phyloP scores from a whole-genome alignment of 2,113 vertebrate species.

The Pedionomus torquatus region DNA sequence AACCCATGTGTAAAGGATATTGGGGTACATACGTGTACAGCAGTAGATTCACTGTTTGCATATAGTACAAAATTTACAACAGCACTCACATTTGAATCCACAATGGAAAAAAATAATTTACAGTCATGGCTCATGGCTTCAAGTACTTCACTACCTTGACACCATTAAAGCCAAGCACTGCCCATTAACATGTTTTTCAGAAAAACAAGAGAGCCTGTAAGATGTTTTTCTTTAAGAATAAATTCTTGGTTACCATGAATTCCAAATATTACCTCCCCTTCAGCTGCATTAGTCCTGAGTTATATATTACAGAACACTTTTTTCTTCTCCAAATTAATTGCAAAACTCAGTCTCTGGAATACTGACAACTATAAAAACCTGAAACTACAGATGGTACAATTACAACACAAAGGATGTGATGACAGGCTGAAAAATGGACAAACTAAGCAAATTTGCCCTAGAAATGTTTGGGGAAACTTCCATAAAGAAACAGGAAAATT shows the following conservation, averaged over 20 bases:
- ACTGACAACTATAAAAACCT: neutral
- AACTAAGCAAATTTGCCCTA: neutral
- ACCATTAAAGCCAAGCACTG: neutral
- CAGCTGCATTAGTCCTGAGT: neutral
- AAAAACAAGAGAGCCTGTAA: neutral
- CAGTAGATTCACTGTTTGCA: neutral
- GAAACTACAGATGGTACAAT: neutral
- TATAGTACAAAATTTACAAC: neutral
- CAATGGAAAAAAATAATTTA: neutral
- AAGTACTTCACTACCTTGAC: neutral
- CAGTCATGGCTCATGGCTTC: neutral
- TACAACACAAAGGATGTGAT: neutral
- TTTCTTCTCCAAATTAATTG: neutral
- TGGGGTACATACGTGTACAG: neutral
- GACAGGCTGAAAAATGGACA: slow-evolving; percentile 2
- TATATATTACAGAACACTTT: neutral
- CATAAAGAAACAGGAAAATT: neutral
- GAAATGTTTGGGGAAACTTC: neutral
- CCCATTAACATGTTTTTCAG: neutral
- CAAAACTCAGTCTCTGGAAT: neutral
- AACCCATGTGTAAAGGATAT: neutral
- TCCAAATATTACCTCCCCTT: neutral
- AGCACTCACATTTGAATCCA: neutral
- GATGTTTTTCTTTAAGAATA: neutral
- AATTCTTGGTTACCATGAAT: neutral